Conservation (phyloP, 2,797 vertebrate species). For the Ciconia nigra region DNA sequence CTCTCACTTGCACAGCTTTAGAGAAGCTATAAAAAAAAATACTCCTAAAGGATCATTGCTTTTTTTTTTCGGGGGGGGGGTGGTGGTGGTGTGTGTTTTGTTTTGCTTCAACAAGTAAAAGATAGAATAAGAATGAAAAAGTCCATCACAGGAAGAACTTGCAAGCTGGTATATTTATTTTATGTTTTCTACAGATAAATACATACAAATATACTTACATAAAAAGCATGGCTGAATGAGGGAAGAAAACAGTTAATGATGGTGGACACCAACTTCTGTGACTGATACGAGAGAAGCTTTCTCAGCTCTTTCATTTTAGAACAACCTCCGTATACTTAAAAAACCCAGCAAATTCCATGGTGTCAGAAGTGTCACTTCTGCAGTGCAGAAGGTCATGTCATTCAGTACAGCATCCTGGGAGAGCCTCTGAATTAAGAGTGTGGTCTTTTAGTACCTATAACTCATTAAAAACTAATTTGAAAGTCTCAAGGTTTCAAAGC, state of each 20-base stretch:
- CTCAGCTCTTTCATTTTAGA: not conserved
- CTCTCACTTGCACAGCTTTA: not conserved
- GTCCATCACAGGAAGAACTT: not conserved
- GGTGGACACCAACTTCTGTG: not conserved
- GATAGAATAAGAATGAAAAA: not conserved
- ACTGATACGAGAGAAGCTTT: not conserved
- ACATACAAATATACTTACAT: not conserved
- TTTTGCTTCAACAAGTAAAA: not conserved
- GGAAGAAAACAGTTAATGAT: not conserved
- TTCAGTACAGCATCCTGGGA: conserved; percentile 24
- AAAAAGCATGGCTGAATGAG: not conserved
- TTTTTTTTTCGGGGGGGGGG: too few relatives aligned
- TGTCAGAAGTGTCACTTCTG: conserved; percentile 9
- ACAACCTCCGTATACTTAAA: not conserved
- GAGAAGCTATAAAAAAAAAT: not conserved
- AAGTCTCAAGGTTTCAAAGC: conserved; percentile 23
- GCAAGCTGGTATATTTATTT: not conserved
- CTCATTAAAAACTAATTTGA: conserved; percentile 44
- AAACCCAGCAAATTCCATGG: not conserved
- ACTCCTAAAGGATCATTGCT: not conserved
- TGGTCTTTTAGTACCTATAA: not conserved
- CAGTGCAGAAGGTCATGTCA: conserved; percentile 45
- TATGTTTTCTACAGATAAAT: not conserved
- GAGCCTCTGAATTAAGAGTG: conserved; percentile 17
- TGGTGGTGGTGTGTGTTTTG: too few relatives aligned